Percentiles rank a stretch among this genome's conserved stretches.
phyloP scores from a whole-genome alignment of 92 coral and sea anemone genomes.

The Bergia puertoricense region DNA sequence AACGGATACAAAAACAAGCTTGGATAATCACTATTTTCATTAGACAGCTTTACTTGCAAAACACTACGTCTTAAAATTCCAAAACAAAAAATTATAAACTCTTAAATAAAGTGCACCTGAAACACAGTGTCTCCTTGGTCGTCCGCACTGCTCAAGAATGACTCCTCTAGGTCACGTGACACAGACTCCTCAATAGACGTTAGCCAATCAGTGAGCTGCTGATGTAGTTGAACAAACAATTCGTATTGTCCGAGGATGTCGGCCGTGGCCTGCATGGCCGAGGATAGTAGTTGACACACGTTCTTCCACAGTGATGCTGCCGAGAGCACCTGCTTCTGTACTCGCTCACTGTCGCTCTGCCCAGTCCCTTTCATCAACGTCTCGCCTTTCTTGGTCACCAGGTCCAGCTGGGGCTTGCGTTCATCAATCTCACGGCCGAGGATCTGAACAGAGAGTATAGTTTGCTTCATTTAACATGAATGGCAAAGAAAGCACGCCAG shows the following conservation, averaged over 20 bases:
- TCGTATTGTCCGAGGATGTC: constrained; percentile 74
- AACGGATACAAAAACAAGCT: too few species aligned
- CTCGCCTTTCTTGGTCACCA: constrained; percentile 75
- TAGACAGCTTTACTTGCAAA: too few species aligned
- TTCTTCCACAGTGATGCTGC: constrained; percentile 81
- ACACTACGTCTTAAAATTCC: too few species aligned
- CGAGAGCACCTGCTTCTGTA: constrained; percentile 85
- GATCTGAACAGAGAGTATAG: constrained; percentile 47
- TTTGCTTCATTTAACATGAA: not conserved
- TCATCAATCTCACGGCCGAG: constrained; percentile 85
- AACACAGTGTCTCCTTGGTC: constrained; percentile 92
- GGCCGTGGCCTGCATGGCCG: constrained; percentile 68
- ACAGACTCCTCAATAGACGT: constrained; percentile 83
- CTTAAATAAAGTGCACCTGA: constrained; percentile 58
- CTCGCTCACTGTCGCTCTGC: constrained; percentile 89
- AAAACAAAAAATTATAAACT: too few species aligned
- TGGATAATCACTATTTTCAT: too few species aligned
- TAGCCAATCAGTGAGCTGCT: constrained; percentile 79
- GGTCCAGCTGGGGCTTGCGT: constrained; percentile 87
- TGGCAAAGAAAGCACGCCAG: not conserved
- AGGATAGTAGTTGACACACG: constrained; percentile 77
- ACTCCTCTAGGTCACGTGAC: constrained; percentile 90
- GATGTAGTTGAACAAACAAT: constrained; percentile 66
- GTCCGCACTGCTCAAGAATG: constrained; percentile 91
- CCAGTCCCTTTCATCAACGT: constrained; percentile 74